Percentiles rank a stretch among this genome's conserved stretches.
Conservation (phyloP, 1,140 invertebrate species). For the Gryon sp. region DNA sequence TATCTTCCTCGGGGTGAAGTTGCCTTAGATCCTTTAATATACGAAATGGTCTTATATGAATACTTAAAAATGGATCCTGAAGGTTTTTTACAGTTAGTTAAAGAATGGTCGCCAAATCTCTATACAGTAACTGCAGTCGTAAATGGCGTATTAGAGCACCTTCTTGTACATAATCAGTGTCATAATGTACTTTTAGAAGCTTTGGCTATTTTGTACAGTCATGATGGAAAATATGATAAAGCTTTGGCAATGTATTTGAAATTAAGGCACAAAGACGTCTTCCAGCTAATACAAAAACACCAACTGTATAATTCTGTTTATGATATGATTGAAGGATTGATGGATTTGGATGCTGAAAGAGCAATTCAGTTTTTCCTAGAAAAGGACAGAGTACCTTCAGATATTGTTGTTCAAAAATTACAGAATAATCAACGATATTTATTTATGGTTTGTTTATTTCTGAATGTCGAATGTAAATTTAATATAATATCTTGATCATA, state of each 20-base stretch:
- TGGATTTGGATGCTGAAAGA: conserved; percentile 92
- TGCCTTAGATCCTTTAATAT: conserved; percentile 90
- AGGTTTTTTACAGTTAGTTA: conserved; percentile 92
- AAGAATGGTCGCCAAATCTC: conserved; percentile 91
- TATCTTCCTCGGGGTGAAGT: conserved; percentile 88
- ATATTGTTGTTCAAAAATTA: conserved; percentile 90
- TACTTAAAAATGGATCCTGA: conserved; percentile 92
- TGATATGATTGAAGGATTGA: conserved; percentile 93
- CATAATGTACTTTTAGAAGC: conserved; percentile 90
- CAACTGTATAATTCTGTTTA: conserved; percentile 90
- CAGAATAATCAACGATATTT: conserved; percentile 87
- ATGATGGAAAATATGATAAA: conserved; percentile 94
- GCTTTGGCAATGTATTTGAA: conserved; percentile 95
- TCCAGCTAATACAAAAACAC: conserved; percentile 91
- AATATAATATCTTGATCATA: too few relatives aligned
- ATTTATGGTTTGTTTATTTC: conserved; percentile 82
- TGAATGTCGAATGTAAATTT: too few relatives aligned
- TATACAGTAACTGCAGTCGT: conserved; percentile 94
- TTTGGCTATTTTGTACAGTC: conserved; percentile 94
- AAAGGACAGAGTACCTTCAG: conserved; percentile 88
- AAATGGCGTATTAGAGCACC: conserved; percentile 90
- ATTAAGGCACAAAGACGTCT: conserved; percentile 91
- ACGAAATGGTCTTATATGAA: conserved; percentile 97
- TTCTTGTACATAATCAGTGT: conserved; percentile 84
- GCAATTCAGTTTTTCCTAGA: conserved; percentile 92